These are phyloP conservation scores for Propsilocerus akamusi DNA, from an alignment of 1,140 invertebrate species.

Conservation along the genomic window DNA sequence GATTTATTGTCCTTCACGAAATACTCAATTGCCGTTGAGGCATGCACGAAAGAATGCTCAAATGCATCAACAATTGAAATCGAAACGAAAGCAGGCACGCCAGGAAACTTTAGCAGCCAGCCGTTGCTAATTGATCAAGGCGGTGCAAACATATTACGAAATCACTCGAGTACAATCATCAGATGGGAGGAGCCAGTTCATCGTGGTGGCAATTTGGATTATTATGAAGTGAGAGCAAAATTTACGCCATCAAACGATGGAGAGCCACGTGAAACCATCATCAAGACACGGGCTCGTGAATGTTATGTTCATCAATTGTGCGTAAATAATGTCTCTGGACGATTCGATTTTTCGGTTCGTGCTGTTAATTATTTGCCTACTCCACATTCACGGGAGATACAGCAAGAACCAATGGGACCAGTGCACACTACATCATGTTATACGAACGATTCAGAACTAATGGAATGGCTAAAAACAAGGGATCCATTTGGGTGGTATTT, in stretches of 20 bases:
- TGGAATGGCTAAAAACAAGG: not conserved
- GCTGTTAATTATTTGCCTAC: constrained; percentile 13
- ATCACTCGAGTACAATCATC: constrained; percentile 23
- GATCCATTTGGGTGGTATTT: not conserved
- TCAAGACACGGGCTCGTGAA: constrained; percentile 7
- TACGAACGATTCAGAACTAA: not conserved
- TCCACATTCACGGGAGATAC: not conserved
- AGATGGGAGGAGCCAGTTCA: constrained; percentile 34
- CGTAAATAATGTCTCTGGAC: not conserved
- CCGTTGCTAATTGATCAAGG: constrained; percentile 26
- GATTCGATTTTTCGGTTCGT: constrained; percentile 12
- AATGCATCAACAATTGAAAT: constrained; percentile 23
- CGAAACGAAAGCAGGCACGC: constrained; percentile 37
- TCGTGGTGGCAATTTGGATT: constrained; percentile 38
- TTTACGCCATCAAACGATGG: constrained; percentile 16
- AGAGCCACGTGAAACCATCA: not conserved
- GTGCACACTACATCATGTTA: constrained; percentile 2
- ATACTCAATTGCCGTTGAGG: constrained; percentile 43
- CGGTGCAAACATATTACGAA: constrained; percentile 19
- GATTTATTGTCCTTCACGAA: constrained; percentile 31
- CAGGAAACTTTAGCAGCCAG: constrained; percentile 29
- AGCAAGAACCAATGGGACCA: not conserved
- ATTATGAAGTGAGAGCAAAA: constrained; percentile 29
- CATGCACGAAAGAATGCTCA: constrained; percentile 52
- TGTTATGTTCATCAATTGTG: not conserved